Conservation (phyloP, 2,888 invertebrate genomes). For the Lochmaea crataegi region DNA sequence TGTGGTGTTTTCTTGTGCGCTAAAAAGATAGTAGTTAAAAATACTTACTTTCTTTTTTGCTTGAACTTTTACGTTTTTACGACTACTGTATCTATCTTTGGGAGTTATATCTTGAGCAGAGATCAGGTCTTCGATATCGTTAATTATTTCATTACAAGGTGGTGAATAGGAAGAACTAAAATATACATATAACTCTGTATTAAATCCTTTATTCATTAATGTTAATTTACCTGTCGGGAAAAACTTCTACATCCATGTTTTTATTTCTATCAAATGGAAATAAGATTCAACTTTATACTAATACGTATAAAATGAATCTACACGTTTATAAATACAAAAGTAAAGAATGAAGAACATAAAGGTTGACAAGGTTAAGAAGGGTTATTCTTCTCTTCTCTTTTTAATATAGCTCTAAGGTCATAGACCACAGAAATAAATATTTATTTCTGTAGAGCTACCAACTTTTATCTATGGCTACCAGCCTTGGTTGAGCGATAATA, state of each 20-base stretch:
- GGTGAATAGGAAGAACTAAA: slow-evolving; percentile 24
- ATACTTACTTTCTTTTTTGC: slow-evolving; percentile 58
- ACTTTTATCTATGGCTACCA: too few species aligned
- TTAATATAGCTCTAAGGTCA: too few species aligned
- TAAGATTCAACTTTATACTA: neutral
- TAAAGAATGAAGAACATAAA: neutral
- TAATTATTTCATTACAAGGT: slow-evolving; percentile 75
- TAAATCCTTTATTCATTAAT: neutral
- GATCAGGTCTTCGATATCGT: slow-evolving; percentile 88
- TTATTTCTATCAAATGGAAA: neutral
- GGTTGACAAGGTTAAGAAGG: too few species aligned
- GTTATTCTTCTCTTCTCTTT: too few species aligned
- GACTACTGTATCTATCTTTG: slow-evolving; percentile 79
- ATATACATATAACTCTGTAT: neutral
- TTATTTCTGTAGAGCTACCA: too few species aligned
- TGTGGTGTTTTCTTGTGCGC: neutral
- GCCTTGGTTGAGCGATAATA: too few species aligned
- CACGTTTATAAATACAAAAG: too few species aligned
- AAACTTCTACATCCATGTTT: slow-evolving; percentile 25
- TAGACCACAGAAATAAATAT: too few species aligned
- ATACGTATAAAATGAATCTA: neutral
- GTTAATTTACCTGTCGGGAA: slow-evolving; percentile 14
- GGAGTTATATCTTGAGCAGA: slow-evolving; percentile 83
- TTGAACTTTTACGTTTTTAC: slow-evolving; percentile 77
- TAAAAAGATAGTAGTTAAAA: neutral